Conservation (phyloP, 2,113 vertebrate genomes). For the Theristicus caerulescens region DNA sequence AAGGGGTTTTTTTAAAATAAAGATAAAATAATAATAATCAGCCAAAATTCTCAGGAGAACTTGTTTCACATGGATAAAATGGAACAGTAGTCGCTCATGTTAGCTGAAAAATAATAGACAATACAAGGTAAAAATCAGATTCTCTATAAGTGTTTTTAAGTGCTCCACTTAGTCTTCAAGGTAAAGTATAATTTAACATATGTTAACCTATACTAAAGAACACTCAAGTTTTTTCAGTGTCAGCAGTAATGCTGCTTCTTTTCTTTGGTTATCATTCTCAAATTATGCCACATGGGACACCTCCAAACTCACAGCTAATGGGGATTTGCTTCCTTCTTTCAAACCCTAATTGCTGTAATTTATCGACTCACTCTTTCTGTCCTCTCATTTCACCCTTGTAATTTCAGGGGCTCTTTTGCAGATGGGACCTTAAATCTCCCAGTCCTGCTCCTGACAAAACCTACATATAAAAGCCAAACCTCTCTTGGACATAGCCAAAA, state of each 20-base stretch:
- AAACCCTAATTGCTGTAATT: neutral
- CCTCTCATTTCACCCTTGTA: neutral
- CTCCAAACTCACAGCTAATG: neutral
- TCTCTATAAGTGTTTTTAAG: neutral
- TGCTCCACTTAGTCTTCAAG: neutral
- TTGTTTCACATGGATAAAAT: neutral
- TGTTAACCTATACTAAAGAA: neutral
- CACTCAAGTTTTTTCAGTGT: neutral
- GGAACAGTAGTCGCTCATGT: neutral
- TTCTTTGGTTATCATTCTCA: neutral
- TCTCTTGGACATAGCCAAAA: neutral
- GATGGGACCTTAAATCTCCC: neutral
- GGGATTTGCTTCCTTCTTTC: neutral
- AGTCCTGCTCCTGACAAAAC: neutral
- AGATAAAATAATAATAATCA: neutral
- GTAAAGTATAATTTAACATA: neutral
- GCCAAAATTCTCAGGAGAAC: neutral
- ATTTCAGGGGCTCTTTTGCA: neutral
- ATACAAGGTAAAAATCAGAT: neutral
- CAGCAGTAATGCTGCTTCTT: neutral
- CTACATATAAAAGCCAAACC: neutral
- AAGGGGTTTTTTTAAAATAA: neutral
- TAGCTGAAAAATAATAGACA: neutral
- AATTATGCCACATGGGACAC: neutral
- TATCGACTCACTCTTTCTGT: neutral